Conservation (phyloP, 1,140 invertebrate species). For the Penaeus chinensis region DNA sequence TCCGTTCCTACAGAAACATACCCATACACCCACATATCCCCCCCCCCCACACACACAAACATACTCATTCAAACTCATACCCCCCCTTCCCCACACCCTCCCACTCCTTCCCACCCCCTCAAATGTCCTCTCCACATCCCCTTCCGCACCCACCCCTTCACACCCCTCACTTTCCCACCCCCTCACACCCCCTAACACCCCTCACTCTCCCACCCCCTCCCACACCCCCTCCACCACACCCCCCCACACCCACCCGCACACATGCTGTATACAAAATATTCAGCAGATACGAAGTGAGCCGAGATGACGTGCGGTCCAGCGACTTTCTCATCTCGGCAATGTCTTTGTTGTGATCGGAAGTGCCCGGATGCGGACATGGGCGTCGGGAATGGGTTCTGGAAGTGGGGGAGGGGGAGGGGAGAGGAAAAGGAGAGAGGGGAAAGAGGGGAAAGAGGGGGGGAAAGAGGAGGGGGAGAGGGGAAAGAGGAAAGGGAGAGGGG, state of each 20-base stretch:
- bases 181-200: not conserved
- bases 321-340: too few species aligned
- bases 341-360: not conserved
- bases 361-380: not conserved
- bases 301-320: not conserved
- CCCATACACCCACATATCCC: too few species aligned
- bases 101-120: too few species aligned
- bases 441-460: not conserved
- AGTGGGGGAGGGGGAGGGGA: not conserved
- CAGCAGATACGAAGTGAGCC: not conserved
- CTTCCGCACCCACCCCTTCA: too few species aligned
- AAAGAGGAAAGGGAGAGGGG: not conserved
- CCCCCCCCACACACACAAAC: too few species aligned
- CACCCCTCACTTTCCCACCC: too few species aligned
- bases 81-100: too few species aligned
- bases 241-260: too few species aligned
- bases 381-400: not conserved
- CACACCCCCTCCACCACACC: not conserved
- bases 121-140: too few species aligned
- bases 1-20: too few species aligned
- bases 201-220: not conserved
- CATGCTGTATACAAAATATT: not conserved
- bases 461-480: not conserved
- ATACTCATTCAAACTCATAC: too few species aligned
- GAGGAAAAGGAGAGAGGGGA: too few species aligned